Evolutionary conservation across 35 echinoderm and acorn worm genomes (phyloP), one percentile per base, ranked within the genome.

Genomic region (Heliocidaris tuberculata): DNA sequence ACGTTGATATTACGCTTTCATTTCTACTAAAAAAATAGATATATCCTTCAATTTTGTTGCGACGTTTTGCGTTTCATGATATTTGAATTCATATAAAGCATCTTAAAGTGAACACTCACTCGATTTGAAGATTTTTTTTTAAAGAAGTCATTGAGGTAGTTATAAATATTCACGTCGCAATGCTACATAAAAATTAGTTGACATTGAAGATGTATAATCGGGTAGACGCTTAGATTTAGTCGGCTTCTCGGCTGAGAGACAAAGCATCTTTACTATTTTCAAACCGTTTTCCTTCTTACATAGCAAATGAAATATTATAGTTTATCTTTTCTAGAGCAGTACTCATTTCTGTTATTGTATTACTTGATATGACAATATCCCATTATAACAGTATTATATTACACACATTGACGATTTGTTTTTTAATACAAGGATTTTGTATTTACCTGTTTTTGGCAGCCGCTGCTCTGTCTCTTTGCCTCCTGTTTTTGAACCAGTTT

Each of bases 401-500:
- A n/a, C 6, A 32, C 11, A 48, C 21, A 15, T 85, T 21, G 52
- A 56, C 35, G 35, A 42, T 42, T 42, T 42, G 35, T 42, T 42
- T 42, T 42, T 42, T 42, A 42, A 42, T 42, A 42, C 35, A 42
- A 42, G 35, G 35, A 42, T 42, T 42, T 42, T 42, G 35, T 89
- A 47, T 89, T 48, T 89, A 89, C 87, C 98, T 99, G 96, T 97
- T 99, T 96, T 99, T 99, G 7, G 98, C 98, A 31, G 98, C 98
- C 27, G 98, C 98, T 61, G 98, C 98, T 93, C 98, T 60, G 86
- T 99, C 98, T 49, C 98, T 85, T 86, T 99, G 98, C 47, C 98
- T 85, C 86, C 98, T 93, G 92, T 99, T 99, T 94, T 99, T 99
- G 95, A 99, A 99, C 98, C 98, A 99, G 96, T 99, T 99, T 13